Evolutionary conservation across 2,113 vertebrate species (phyloP).

Genomic region (Himantopus leucocephalus): DNA sequence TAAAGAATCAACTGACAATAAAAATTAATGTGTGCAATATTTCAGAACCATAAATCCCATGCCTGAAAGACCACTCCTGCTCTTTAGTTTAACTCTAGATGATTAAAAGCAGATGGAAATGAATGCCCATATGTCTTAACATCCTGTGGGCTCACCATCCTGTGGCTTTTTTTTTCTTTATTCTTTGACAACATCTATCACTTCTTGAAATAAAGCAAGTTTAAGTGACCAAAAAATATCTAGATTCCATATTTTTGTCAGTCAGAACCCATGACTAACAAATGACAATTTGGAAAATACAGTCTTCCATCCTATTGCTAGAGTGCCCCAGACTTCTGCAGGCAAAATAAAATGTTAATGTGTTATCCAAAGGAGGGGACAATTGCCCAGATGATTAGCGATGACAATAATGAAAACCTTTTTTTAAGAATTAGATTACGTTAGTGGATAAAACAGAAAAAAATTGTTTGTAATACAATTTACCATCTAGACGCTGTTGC

Average conservation of each 20-base stretch:
- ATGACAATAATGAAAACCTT: not conserved
- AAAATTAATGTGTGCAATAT: not conserved
- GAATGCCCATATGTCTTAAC: not conserved
- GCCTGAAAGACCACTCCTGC: not conserved
- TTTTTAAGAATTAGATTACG: not conserved
- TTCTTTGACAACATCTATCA: not conserved
- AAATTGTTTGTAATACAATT: not conserved
- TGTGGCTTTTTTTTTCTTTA: not conserved
- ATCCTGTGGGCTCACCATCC: not conserved
- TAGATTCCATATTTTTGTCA: not conserved
- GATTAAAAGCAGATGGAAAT: not conserved
- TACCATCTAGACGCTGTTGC: not conserved
- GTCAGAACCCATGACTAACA: not conserved
- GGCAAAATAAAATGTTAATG: not conserved
- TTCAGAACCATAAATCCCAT: not conserved
- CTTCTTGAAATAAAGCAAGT: not conserved
- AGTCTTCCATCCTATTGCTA: not conserved
- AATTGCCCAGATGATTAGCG: not conserved
- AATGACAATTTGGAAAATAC: not conserved
- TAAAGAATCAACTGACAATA: not conserved
- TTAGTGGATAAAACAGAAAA: not conserved
- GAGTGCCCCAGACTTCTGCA: not conserved
- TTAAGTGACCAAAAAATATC: not conserved
- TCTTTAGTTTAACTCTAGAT: not conserved
- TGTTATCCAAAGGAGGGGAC: not conserved